Base-by-base conservation (phyloP, 2,888 invertebrate species). In the Unio pictorum region DNA sequence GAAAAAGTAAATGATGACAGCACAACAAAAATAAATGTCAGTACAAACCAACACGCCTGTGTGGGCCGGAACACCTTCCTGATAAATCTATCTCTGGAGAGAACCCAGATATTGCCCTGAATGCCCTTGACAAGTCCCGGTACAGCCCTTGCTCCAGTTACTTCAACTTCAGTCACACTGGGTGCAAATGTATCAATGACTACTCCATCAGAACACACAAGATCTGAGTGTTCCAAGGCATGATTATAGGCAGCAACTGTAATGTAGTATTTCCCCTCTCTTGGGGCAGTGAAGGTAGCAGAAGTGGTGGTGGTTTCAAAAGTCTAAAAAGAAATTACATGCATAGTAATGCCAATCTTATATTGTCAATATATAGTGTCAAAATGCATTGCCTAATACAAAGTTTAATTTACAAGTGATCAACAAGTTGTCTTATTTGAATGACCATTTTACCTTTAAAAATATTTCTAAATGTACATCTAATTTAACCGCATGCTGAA, bases 201-300 rank as follows among this genome's bases (percentile, higher is more conserved):
- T 15, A 82, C 73, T 28, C 82, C 82, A 65, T 82, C 79, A n/a
- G 81, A 81, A 67, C 82, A 82, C 30, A 80, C 81, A 0, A 77
- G 74, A 18, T 68, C 69, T 20, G 81, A 81, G 18, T 72, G 68
- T 55, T 73, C 76, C 15, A 78, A 56, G 11, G 81, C 82, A 45
- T 70, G 66, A 66, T 82, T 82, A 55, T 69, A 78, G 6, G 79
- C 81, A 15, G 81, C 81, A 17, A 82, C 82, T 23, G 78, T 77
- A 15, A 78, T 68, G 55, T 69, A 72, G 54, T 80, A 82, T 6
- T 55, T 66, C 8, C 78, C 80, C 23, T 72, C 70, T 3, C 55
- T 62, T 0, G 74, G 61, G 11, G 74, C 80, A 26, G 55, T 66
- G 60, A 67, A 74, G 11, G 67, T 61, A 15, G 73, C 76, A 64